Percentiles rank a stretch among this genome's conserved stretches.
These are phyloP conservation scores for Parnassius apollo DNA, from an alignment of 2,888 invertebrate species.

Conservation along the genomic window DNA sequence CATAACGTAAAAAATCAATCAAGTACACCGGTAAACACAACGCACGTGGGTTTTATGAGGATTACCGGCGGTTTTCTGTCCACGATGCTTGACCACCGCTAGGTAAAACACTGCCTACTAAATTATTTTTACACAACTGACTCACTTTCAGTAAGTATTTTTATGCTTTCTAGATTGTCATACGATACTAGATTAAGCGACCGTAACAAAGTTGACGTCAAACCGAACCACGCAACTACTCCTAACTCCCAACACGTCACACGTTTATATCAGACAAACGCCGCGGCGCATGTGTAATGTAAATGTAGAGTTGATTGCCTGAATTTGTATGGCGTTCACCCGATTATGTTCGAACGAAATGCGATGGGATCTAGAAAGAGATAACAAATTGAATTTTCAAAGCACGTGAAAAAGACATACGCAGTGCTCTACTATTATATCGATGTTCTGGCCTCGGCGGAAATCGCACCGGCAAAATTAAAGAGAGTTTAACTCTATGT, in stretches of 20 bases:
- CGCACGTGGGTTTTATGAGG: constrained; percentile 56
- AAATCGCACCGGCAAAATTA: constrained; percentile 19
- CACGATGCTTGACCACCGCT: constrained; percentile 9
- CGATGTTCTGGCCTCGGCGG: constrained; percentile 10
- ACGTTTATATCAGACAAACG: constrained; percentile 47
- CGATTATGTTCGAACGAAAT: constrained; percentile 14
- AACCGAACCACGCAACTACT: constrained; percentile 30
- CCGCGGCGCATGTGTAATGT: constrained; percentile 60
- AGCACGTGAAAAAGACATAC: constrained; percentile 6
- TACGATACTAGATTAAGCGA: constrained; percentile 58
- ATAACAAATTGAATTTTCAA: constrained; percentile 4
- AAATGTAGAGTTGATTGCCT: constrained; percentile 14
- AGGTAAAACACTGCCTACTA: constrained; percentile 38
- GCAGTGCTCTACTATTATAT: constrained; percentile 3
- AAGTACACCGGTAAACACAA: constrained; percentile 53
- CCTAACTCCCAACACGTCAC: constrained; percentile 34
- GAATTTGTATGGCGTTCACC: constrained; percentile 22
- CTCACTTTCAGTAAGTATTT: constrained; percentile 69
- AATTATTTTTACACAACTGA: constrained; percentile 63
- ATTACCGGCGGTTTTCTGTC: constrained; percentile 29
- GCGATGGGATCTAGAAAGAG: constrained; percentile 14
- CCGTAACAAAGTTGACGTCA: constrained; percentile 49
- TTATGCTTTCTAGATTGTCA: constrained; percentile 52
- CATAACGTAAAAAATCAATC: constrained; percentile 77
- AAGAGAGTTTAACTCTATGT: constrained; percentile 4